Evolutionary conservation across 2,797 vertebrate genomes (phyloP).

Genomic region (Cephalopachus bancanus): DNA sequence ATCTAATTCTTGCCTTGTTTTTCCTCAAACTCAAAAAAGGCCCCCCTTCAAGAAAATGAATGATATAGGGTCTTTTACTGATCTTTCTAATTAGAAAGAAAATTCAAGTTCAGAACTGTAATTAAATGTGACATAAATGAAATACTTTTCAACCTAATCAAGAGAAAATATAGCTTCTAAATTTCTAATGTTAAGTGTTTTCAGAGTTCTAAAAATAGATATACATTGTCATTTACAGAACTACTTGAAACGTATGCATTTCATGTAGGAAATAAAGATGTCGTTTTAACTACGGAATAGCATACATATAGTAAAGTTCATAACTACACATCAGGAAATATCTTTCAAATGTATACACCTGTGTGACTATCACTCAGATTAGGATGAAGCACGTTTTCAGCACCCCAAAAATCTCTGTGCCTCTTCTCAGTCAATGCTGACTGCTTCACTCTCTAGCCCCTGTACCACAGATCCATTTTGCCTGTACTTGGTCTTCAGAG

Average conservation of each 20-base stretch:
- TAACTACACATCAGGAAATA: background rate
- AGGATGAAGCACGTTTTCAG: background rate
- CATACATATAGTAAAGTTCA: background rate
- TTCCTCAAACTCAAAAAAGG: slow-evolving; percentile 3
- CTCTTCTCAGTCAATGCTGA: background rate
- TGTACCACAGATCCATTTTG: background rate
- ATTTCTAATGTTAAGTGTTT: slow-evolving; percentile 58
- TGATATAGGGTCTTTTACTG: background rate
- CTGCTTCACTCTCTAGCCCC: background rate
- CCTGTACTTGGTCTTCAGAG: background rate
- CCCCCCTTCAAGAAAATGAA: background rate
- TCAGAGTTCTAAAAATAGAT: slow-evolving; percentile 37
- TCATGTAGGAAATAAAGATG: slow-evolving; percentile 3
- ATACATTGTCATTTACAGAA: background rate
- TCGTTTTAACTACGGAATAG: background rate
- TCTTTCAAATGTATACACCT: background rate
- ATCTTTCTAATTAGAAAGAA: slow-evolving; percentile 52
- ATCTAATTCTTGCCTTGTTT: background rate
- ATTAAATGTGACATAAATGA: slow-evolving; percentile 1
- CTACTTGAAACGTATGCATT: slow-evolving; percentile 19
- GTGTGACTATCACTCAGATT: background rate
- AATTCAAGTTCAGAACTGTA: slow-evolving; percentile 37
- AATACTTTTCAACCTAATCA: background rate
- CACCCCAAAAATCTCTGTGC: background rate
- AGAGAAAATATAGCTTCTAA: slow-evolving; percentile 8